Conservation (phyloP, 1,140 invertebrate genomes). For the Pararge aegeria region DNA sequence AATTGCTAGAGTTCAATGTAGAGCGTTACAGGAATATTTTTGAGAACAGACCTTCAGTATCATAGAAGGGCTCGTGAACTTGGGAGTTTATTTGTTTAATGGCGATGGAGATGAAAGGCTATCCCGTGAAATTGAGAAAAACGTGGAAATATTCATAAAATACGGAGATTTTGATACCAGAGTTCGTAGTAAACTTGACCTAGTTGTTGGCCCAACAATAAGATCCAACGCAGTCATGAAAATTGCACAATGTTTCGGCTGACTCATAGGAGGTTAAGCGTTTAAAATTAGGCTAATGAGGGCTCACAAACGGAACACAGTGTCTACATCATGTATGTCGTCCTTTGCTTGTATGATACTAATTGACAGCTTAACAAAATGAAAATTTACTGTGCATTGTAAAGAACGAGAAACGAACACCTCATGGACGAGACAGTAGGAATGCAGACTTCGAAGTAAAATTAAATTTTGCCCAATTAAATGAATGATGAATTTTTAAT, state of each 20-base stretch:
- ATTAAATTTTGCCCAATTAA: too few relatives aligned
- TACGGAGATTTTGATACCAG: slow-evolving; percentile 12
- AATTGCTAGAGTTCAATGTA: not conserved
- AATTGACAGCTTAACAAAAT: not conserved
- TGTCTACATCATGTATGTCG: slow-evolving; percentile 28
- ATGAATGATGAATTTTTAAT: too few relatives aligned
- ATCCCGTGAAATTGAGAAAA: not conserved
- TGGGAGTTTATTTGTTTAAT: not conserved
- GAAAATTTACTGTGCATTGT: not conserved
- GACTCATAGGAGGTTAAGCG: slow-evolving; percentile 40
- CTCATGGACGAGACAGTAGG: too few relatives aligned
- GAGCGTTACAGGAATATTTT: not conserved
- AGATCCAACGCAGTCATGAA: slow-evolving; percentile 50
- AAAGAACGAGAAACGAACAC: too few relatives aligned
- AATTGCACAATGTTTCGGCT: slow-evolving; percentile 48
- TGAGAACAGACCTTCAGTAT: not conserved
- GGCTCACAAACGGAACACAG: slow-evolving; percentile 21
- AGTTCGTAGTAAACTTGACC: slow-evolving; percentile 50
- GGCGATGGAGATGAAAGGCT: not conserved
- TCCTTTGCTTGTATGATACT: slow-evolving; percentile 28
- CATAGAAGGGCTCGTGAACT: not conserved
- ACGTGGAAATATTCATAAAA: slow-evolving; percentile 14
- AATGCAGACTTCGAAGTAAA: too few relatives aligned
- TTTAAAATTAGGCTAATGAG: slow-evolving; percentile 51
- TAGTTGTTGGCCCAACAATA: slow-evolving; percentile 45